Percentiles rank a stretch among this genome's conserved stretches.
Conservation (phyloP, 2,888 invertebrate species). For the Caenorhabditis zanzibari region DNA sequence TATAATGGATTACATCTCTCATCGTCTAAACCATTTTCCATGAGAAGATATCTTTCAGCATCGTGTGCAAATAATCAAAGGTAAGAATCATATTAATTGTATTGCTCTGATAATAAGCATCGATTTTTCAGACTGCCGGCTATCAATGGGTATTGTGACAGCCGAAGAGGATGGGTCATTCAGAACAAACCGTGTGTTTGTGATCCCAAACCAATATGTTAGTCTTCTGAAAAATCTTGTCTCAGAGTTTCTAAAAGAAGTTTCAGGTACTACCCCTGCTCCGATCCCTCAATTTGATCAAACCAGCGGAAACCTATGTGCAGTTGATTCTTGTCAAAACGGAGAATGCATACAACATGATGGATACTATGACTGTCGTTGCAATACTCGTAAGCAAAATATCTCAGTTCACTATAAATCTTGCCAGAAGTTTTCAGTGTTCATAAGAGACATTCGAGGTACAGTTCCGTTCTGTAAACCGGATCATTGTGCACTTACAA, state of each 20-base stretch:
- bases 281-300: slow-evolving; percentile 23
- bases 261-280: slow-evolving; percentile 19
- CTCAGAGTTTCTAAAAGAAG: background rate
- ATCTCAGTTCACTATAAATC: background rate
- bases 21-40: slow-evolving; percentile 20
- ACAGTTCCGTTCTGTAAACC: slow-evolving; percentile 36
- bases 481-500: slow-evolving; percentile 47
- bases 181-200: slow-evolving; percentile 41
- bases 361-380: slow-evolving; percentile 31
- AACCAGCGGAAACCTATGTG: background rate
- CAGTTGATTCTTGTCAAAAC: slow-evolving; percentile 45
- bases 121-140: slow-evolving; percentile 25
- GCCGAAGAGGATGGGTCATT: slow-evolving; percentile 48
- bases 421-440: slow-evolving; percentile 25
- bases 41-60: slow-evolving; percentile 35
- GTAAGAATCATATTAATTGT: background rate
- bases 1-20: slow-evolving; percentile 31
- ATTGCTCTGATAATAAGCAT: too few species aligned
- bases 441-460: background rate
- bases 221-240: too few species aligned
- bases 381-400: slow-evolving; percentile 38
- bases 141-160: slow-evolving; percentile 40
- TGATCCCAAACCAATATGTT: slow-evolving; percentile 29
- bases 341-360: slow-evolving; percentile 19
- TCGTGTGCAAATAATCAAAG: slow-evolving; percentile 7